Base-by-base conservation (phyloP, 1,140 invertebrate species). In the Ganaspis sp. region DNA sequence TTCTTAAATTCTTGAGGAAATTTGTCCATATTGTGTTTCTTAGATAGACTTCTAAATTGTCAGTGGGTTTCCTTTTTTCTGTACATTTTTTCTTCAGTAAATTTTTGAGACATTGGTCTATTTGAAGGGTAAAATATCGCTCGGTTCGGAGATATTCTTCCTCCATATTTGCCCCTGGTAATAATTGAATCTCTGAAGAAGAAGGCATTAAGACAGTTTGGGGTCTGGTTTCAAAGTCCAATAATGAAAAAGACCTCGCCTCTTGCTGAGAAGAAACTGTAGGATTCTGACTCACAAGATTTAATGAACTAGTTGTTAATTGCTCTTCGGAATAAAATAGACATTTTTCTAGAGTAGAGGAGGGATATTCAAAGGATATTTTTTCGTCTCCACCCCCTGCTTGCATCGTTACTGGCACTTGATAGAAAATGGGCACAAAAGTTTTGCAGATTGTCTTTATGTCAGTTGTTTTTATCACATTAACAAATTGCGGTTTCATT, bases 181-280 rank as follows among this genome's bases (percentile, higher is more conserved):
- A 29, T 64, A 64, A n/a, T 64, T 29, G 58, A 29, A 64, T 9
- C 58, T 64, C 58, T 6, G 58, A n/a, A n/a, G 58, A 64, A n/a
- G 26, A 26, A 29, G 15, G n/a, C 9, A 15, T n/a, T 29, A 64
- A 64, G 6, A 29, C 23, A 29, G 29, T 2, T 64, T 64, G 58
- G 23, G 23, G 1, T 26, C 26, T 64, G 0, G 23, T 64, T 64
- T 29, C 23, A 29, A 29, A 64, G 23, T 64, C 23, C 12, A 64
- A 64, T 29, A 26, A 12, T 3, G 58, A 64, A 64, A 64, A 29
- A 34, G 58, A 26, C 9, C 12, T 29, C 8, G 15, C 58, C 6
- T 64, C 12, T 1, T 64, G 23, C 26, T 64, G 58, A 0, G 58
- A 64, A 34, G 58, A 64, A 15, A 64, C 15, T 4, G 15, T 64